A percentile compares a stretch with the other conserved stretches of the same genome.
Evolutionary conservation across 2,888 invertebrate genomes (phyloP).

Genomic region (Ectemnius continuus): DNA sequence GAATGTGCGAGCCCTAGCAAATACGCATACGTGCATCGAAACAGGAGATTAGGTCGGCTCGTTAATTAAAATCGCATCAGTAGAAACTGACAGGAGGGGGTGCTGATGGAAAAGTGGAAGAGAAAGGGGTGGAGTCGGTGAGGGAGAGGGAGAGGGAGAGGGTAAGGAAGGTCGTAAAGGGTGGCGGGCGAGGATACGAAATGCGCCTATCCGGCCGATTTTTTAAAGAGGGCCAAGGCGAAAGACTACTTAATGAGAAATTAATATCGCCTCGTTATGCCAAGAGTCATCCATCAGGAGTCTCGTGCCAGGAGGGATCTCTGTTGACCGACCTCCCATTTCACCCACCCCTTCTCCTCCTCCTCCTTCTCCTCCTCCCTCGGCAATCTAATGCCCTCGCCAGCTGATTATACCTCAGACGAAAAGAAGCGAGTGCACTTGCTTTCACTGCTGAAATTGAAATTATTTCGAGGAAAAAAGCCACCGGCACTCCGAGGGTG

Average conservation of each 20-base stretch:
- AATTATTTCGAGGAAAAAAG: neutral
- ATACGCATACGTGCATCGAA: slow-evolving; percentile 21
- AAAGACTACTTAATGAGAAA: slow-evolving; percentile 15
- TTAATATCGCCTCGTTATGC: slow-evolving; percentile 4
- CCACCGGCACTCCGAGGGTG: neutral
- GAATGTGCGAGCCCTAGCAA: slow-evolving; percentile 16
- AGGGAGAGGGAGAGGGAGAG: neutral
- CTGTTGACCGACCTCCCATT: neutral
- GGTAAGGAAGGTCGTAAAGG: too few species aligned
- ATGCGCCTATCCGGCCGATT: neutral
- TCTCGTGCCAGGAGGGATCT: neutral
- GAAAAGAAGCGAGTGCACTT: too few species aligned
- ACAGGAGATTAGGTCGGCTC: slow-evolving; percentile 44
- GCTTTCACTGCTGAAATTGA: too few species aligned
- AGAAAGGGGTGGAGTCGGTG: neutral
- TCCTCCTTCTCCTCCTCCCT: too few species aligned
- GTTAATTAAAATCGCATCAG: slow-evolving; percentile 53
- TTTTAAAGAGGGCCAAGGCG: neutral
- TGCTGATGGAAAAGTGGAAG: too few species aligned
- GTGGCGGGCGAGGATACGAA: neutral
- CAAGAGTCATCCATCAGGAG: slow-evolving; percentile 1
- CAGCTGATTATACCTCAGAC: too few species aligned
- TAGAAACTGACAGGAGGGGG: neutral
- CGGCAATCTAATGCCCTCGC: too few species aligned
- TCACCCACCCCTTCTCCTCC: too few species aligned